Evolutionary conservation across 2,113 vertebrate genomes (phyloP).

Genomic region (Anthoscopus minutus): DNA sequence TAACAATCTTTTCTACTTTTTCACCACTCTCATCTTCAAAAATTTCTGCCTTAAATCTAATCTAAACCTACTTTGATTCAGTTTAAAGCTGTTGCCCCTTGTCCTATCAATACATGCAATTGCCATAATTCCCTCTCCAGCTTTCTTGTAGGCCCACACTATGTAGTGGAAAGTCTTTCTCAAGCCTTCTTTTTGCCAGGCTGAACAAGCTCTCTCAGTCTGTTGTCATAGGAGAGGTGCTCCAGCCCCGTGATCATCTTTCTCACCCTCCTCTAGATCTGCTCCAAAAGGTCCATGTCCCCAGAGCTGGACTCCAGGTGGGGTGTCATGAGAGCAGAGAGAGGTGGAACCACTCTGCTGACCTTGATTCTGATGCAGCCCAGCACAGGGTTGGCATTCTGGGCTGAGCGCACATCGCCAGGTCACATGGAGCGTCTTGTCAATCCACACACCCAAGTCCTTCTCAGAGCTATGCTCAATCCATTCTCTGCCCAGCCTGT

Average conservation of each 20-base stretch:
- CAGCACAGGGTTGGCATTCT: neutral
- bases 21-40: neutral
- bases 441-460: no score
- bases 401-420: accelerated
- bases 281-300: neutral
- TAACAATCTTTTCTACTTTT: neutral
- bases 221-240: neutral
- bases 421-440: neutral
- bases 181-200: neutral
- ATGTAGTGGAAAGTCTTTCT: neutral
- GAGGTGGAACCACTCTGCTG: neutral
- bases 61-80: neutral
- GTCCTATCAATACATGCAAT: neutral
- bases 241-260: neutral
- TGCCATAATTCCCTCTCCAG: neutral
- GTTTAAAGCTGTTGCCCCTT: neutral
- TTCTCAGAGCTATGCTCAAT: neutral
- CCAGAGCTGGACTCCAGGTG: neutral
- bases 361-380: neutral
- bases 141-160: neutral
- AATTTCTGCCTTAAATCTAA: neutral
- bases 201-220: neutral
- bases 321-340: neutral
- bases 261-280: neutral
- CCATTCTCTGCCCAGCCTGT: neutral